Base-by-base conservation (phyloP, 2,888 invertebrate genomes). In the Microdon myrmicae region DNA sequence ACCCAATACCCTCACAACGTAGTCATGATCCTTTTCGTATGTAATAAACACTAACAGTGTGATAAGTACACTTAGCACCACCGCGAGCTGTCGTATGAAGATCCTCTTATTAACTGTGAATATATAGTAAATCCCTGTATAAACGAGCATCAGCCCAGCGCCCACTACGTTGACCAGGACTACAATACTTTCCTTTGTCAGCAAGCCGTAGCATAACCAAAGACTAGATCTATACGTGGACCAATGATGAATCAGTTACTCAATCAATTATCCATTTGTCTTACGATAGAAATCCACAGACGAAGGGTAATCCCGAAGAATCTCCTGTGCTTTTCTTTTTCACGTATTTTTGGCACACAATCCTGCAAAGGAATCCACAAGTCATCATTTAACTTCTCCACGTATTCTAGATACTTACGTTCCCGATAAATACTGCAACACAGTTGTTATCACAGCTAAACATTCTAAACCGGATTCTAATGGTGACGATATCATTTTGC, bases 391-490 rank as follows among this genome's bases (percentile, higher is more conserved):
- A 19, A 9, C 29, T 25, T 10, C 4, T 1, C 20, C 25, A 9
- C 20, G 7, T 14, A 28, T 22, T 3, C 26, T 2, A 47, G n/a
- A 22, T 60, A 86, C 90, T 87, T 85, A 94, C 94, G 86, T 84
- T 81, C 94, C 94, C 56, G 92, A 89, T 70, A 94, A 81, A 83
- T 92, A 94, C 75, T 93, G 92, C 59, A 90, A 80, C 69, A 93
- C 85, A 9, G 93, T 92, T 67, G 89, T 87, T 58, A 88, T 79
- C 34, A 91, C 90, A 23, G 93, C 92, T 29, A 86, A 74, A 10
- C 74, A 72, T 44, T 77, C 74, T 47, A 79, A 43, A 43, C 79
- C 29, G 5, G 76, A 68, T 54, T 74, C 76, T 25, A 71, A 10
- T 47, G 64, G 69, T 69, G 61, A 56, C 55, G 59, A 59, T 59